Percentiles rank a stretch among this genome's conserved stretches.
Conservation (phyloP, 2,888 invertebrate genomes). For the Mesopsocus fuscifrons region DNA sequence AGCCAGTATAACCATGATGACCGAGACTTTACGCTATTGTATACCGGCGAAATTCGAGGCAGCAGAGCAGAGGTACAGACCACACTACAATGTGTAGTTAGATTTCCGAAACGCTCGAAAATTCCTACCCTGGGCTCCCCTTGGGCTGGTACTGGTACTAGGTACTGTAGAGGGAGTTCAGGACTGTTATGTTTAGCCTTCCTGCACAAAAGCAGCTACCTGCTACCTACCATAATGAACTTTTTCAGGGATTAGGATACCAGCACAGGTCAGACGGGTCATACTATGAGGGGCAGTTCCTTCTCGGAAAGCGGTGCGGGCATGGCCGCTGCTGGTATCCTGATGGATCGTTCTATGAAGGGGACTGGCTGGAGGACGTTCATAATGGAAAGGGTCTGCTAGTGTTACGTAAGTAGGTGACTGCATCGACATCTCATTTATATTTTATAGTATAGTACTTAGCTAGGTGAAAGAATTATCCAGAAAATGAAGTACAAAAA, state of each 20-base stretch:
- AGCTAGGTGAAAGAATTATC: slow-evolving; percentile 32
- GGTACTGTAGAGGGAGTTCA: too few species aligned
- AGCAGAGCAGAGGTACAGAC: slow-evolving; percentile 12
- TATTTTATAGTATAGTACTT: too few species aligned
- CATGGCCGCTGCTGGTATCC: slow-evolving; percentile 36
- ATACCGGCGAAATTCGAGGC: slow-evolving; percentile 16
- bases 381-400: slow-evolving; percentile 34
- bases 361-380: slow-evolving; percentile 29
- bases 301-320: slow-evolving; percentile 31
- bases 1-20: neutral
- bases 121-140: too few species aligned
- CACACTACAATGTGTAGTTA: too few species aligned
- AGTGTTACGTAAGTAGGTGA: slow-evolving; percentile 25
- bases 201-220: too few species aligned
- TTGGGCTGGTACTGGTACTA: too few species aligned
- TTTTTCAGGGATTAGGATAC: slow-evolving; percentile 34
- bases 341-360: slow-evolving; percentile 39
- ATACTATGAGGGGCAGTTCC: slow-evolving; percentile 35
- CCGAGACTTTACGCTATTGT: slow-evolving; percentile 3
- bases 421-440: neutral
- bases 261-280: slow-evolving; percentile 35
- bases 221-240: too few species aligned
- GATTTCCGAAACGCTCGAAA: too few species aligned
- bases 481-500: neutral
- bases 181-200: too few species aligned